Conservation (phyloP, 2,113 vertebrate species). For the Pangasianodon hypophthalmus region DNA sequence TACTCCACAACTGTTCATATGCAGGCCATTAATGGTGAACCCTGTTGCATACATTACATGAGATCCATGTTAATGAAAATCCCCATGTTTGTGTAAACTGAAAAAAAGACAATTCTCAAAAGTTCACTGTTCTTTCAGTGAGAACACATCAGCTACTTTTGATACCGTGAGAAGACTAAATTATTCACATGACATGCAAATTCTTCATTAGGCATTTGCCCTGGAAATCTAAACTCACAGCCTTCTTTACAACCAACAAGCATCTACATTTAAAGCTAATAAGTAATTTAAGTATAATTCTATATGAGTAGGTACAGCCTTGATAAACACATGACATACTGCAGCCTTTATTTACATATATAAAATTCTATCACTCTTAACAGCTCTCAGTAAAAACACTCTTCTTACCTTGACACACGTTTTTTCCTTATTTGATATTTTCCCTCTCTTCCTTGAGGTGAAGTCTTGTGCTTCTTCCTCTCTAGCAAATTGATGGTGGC, state of each 20-base stretch:
- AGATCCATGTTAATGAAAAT: slow-evolving; percentile 1
- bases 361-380: not conserved
- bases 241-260: not conserved
- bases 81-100: not conserved
- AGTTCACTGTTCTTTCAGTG: not conserved
- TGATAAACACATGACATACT: not conserved
- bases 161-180: not conserved
- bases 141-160: not conserved
- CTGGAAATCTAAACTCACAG: slow-evolving; percentile 20
- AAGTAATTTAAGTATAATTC: not conserved
- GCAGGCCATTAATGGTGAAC: slow-evolving; percentile 54
- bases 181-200: slow-evolving; percentile 25
- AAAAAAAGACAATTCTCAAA: not conserved
- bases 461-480: slow-evolving; percentile 59
- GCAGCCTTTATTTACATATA: not conserved
- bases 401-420: slow-evolving; percentile 67
- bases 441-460: slow-evolving; percentile 50
- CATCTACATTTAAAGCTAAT: not conserved
- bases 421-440: slow-evolving; percentile 51
- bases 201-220: slow-evolving; percentile 20
- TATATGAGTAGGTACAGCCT: not conserved
- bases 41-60: slow-evolving; percentile 67
- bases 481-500: slow-evolving; percentile 71
- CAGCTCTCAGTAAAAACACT: slow-evolving; percentile 34
- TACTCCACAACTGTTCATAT: not conserved